phyloP scores from a whole-genome alignment of 2,113 vertebrate genomes.

The Speoplatyrhinus poulsoni region DNA sequence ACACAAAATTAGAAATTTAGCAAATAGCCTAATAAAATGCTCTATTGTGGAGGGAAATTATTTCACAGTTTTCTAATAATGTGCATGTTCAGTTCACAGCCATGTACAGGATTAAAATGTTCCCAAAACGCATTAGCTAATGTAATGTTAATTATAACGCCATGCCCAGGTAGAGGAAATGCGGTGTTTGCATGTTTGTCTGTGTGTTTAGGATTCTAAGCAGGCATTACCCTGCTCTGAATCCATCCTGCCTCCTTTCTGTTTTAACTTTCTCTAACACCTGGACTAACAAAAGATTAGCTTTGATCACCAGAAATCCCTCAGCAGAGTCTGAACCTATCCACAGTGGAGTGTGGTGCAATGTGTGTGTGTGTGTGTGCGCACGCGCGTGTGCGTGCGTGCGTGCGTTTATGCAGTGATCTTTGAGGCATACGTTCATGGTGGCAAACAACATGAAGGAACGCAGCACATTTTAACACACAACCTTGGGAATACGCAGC shows the following conservation, averaged over 20 bases:
- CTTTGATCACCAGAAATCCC: constrained; percentile 80
- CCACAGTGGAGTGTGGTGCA: constrained; percentile 37
- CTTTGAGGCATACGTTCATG: constrained; percentile 18
- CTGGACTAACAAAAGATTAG: constrained; percentile 77
- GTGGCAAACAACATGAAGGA: constrained; percentile 22
- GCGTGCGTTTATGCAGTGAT: constrained; percentile 29
- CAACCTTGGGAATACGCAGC: constrained; percentile 33
- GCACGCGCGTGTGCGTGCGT: constrained; percentile 19
- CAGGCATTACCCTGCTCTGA: constrained; percentile 35
- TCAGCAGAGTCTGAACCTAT: constrained; percentile 45
- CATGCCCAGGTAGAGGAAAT: background rate
- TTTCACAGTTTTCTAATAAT: too few species aligned
- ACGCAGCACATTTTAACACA: constrained; percentile 22
- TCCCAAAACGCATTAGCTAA: background rate
- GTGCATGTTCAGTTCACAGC: too few species aligned
- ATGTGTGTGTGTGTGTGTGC: constrained; percentile 14
- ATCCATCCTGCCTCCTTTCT: constrained; percentile 54
- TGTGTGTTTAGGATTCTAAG: constrained; percentile 25
- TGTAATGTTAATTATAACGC: background rate
- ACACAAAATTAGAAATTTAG: too few species aligned
- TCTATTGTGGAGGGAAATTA: too few species aligned
- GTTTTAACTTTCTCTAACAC: constrained; percentile 76
- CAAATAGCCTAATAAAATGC: too few species aligned
- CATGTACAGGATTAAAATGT: background rate
- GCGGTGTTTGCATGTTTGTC: background rate